Evolutionary conservation across 2,888 invertebrate genomes (phyloP).

Genomic region (Chrysina gloriosa): DNA sequence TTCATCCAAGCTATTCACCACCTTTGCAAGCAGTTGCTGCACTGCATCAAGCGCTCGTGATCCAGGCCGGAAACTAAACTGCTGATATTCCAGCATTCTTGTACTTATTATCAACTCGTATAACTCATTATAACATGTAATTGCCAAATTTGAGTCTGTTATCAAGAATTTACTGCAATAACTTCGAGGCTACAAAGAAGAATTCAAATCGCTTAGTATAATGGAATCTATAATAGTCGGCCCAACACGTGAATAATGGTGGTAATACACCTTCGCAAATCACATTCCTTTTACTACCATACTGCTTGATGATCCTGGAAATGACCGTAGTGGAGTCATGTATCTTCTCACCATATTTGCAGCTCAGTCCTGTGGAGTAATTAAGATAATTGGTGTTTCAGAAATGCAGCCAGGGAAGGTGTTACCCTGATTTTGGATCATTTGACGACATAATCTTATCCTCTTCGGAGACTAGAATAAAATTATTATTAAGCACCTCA

Average conservation of each 20-base stretch:
- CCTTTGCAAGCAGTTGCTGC: too few species aligned
- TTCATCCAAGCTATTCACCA: too few species aligned
- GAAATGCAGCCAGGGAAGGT: not conserved
- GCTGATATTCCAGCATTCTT: too few species aligned
- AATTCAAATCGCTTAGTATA: too few species aligned
- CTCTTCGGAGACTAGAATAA: slow-evolving; percentile 26
- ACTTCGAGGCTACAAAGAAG: too few species aligned
- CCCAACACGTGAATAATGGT: slow-evolving; percentile 41
- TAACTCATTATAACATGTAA: too few species aligned
- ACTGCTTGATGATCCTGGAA: slow-evolving; percentile 8
- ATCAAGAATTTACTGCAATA: too few species aligned
- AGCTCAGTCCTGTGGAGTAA: slow-evolving; percentile 25
- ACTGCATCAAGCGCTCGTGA: too few species aligned
- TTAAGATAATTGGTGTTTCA: not conserved
- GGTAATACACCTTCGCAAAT: slow-evolving; percentile 42
- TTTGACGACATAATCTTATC: slow-evolving; percentile 17
- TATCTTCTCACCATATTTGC: slow-evolving; percentile 42
- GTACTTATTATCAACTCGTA: too few species aligned
- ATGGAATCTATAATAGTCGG: slow-evolving; percentile 16
- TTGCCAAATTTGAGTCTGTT: too few species aligned
- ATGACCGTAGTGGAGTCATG: slow-evolving; percentile 28
- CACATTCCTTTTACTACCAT: slow-evolving; percentile 28
- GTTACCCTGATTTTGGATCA: not conserved
- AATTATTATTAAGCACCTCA: not conserved
- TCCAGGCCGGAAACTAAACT: too few species aligned